These are phyloP conservation scores for Plodia interpunctella DNA, from an alignment of 1,140 invertebrate genomes.

Conservation along the genomic window DNA sequence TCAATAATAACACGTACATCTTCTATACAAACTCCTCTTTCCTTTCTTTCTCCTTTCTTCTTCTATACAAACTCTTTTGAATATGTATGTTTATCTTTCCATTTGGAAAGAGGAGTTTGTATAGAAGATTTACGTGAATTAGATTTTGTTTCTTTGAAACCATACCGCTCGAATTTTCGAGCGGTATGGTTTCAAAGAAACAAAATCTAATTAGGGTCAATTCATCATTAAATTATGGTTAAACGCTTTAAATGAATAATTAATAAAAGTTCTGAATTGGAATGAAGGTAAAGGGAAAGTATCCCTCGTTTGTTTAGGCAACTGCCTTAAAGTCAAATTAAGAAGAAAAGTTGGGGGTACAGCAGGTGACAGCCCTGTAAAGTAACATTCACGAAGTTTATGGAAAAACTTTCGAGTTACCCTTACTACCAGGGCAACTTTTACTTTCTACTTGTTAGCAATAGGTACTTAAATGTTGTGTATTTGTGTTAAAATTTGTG, in stretches of 20 bases:
- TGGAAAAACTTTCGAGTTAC: not conserved
- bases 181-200: not conserved
- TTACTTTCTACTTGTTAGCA: too few relatives aligned
- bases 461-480: too few relatives aligned
- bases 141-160: too few relatives aligned
- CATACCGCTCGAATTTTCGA: too few relatives aligned
- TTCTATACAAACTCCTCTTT: too few relatives aligned
- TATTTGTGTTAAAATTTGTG: too few relatives aligned
- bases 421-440: not conserved
- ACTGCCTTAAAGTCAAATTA: conserved; percentile 12
- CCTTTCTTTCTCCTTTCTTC: too few relatives aligned
- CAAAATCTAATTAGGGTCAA: conserved; percentile 11
- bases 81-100: too few relatives aligned
- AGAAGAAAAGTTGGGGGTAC: conserved; percentile 2
- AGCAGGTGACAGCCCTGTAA: conserved; percentile 15
- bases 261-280: conserved; percentile 2
- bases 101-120: too few relatives aligned
- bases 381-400: conserved; percentile 5
- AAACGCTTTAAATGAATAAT: not conserved
- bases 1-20: too few relatives aligned
- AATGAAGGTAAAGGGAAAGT: not conserved
- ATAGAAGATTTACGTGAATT: too few relatives aligned
- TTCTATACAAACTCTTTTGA: too few relatives aligned
- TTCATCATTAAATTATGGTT: conserved; percentile 4
- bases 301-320: not conserved